Percentiles rank a stretch among this genome's conserved stretches.
These are phyloP conservation scores for Oncorhynchus masou DNA, from an alignment of 2,113 vertebrate genomes.

Conservation along the genomic window DNA sequence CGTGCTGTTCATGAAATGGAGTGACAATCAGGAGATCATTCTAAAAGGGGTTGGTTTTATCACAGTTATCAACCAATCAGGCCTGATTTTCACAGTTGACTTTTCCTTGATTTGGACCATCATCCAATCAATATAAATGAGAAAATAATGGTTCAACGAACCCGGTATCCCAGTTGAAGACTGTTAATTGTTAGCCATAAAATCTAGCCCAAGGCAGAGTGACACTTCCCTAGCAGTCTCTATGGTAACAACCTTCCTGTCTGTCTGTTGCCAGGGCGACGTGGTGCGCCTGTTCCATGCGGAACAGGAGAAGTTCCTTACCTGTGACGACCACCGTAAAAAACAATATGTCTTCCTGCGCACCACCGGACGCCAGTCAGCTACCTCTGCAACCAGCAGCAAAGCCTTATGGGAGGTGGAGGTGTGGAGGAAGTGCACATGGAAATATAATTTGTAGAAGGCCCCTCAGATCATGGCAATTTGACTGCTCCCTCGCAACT, in stretches of 20 bases:
- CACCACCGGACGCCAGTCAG: constrained; percentile 93
- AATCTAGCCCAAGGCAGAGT: no score
- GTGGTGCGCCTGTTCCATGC: constrained; percentile 96
- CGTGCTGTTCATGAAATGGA: constrained; percentile 98
- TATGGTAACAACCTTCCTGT: background rate
- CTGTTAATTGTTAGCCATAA: no score
- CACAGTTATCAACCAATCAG: background rate
- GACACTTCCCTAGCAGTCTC: background rate
- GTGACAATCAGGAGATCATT: constrained; percentile 94
- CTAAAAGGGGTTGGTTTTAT: constrained; percentile 86
- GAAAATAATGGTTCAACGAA: no score
- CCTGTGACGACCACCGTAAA: constrained; percentile 95
- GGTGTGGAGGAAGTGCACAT: constrained; percentile 66
- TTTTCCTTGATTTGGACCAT: background rate
- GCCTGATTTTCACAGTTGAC: background rate
- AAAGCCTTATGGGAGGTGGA: constrained; percentile 98
- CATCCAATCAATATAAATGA: no score
- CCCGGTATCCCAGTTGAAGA: no score
- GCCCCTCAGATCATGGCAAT: background rate
- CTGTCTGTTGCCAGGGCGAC: constrained; percentile 79
- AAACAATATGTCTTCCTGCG: constrained; percentile 96
- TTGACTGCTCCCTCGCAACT: background rate
- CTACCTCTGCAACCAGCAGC: constrained; percentile 96
- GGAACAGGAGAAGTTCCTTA: constrained; percentile 98
- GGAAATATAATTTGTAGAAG: background rate